Evolutionary conservation across 2,113 vertebrate species (phyloP).

Genomic region (Sakesphorus luctuosus): DNA sequence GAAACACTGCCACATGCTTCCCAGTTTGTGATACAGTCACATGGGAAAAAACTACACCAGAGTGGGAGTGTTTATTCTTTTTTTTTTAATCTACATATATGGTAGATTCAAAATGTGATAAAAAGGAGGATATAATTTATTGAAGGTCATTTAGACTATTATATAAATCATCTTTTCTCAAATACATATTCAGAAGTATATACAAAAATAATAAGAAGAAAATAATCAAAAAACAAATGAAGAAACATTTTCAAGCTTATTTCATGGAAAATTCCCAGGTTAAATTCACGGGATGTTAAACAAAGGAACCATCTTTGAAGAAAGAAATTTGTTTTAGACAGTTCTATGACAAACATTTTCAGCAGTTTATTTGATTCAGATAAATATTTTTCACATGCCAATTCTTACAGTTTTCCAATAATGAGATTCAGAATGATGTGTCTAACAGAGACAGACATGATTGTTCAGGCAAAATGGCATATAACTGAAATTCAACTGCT

Average conservation of each 20-base stretch:
- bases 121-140: background rate
- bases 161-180: background rate
- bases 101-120: background rate
- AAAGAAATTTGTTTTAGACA: background rate
- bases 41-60: background rate
- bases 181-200: background rate
- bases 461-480: background rate
- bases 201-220: background rate
- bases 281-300: background rate
- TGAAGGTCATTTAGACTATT: background rate
- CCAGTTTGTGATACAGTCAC: background rate
- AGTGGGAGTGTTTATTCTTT: background rate
- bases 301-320: background rate
- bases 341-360: background rate
- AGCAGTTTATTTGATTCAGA: background rate
- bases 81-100: background rate
- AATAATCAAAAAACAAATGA: background rate
- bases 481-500: background rate
- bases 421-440: background rate
- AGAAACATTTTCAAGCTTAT: background rate
- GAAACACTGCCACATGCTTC: conserved; percentile 12
- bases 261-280: background rate
- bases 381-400: background rate
- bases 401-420: background rate
- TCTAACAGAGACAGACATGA: background rate